phyloP scores from a whole-genome alignment of 2,888 invertebrate genomes.

The Notocelia uddmanniana region DNA sequence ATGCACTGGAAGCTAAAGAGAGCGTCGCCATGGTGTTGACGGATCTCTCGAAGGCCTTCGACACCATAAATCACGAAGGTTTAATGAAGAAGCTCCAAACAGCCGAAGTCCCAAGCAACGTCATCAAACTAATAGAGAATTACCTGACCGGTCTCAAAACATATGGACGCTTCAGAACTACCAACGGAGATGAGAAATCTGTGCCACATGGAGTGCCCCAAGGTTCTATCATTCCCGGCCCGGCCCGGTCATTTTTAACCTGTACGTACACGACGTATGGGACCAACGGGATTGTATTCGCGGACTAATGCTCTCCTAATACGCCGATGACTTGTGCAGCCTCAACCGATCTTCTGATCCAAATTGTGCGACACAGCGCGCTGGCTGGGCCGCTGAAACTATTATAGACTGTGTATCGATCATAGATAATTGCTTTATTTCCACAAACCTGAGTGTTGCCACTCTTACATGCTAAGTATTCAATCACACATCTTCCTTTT shows the following conservation, averaged over 20 bases:
- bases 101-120: conserved; percentile 32
- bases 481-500: too few relatives aligned
- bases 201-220: not conserved
- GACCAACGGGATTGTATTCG: not conserved
- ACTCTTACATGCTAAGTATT: too few relatives aligned
- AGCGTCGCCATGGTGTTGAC: conserved; percentile 45
- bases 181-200: not conserved
- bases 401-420: too few relatives aligned
- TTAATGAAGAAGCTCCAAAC: conserved; percentile 32
- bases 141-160: conserved; percentile 6
- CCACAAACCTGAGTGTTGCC: too few relatives aligned
- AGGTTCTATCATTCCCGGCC: not conserved
- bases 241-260: too few relatives aligned
- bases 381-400: too few relatives aligned
- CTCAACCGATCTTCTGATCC: too few relatives aligned
- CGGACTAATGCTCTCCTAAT: not conserved
- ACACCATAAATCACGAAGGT: conserved; percentile 41
- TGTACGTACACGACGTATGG: too few relatives aligned
- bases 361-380: too few relatives aligned
- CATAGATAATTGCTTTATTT: too few relatives aligned
- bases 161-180: too few relatives aligned
- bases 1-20: conserved; percentile 30
- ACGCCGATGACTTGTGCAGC: conserved; percentile 1
- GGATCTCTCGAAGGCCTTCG: conserved; percentile 42
- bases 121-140: conserved; percentile 38